Evolutionary conservation across 2,888 invertebrate species (phyloP), one percentile per base, ranked within the genome.

Genomic region (Embidobia sp.): DNA sequence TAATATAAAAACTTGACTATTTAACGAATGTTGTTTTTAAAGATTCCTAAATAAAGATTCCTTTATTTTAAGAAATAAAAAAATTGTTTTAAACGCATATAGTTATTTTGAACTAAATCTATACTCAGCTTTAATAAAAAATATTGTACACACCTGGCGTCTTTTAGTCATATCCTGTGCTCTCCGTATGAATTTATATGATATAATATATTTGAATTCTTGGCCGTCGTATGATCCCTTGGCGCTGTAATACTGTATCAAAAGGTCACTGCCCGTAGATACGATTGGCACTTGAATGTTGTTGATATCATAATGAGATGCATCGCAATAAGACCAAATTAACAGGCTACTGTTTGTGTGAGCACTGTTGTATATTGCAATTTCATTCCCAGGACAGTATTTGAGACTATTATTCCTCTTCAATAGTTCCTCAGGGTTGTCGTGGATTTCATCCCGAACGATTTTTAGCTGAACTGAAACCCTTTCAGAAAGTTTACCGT

Each of bases 271-370:
- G 18, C 85, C 85, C 13, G 74, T 82, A 5, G 86, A 86, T 3
- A 82, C 82, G 11, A 86, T 83, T 27, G 86, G 86, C 27, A 86
- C 84, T 81, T 82, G 80, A 26, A 86, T 86, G 57, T 86, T 86
- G 77, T 86, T 86, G 67, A 86, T 86, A 55, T 86, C 85, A 51
- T 79, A 80, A 46, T 86, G 86, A 19, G 83, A 82, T n/a, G 81
- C 79, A 27, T 86, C 86, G 67, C 86, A 86, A 66, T 84, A 86
- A 3, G 86, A 86, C 86, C 86, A 86, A 70, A 86, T 78, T 18
- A 86, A 66, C 10, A 81, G 78, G 11, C 83, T 85, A 29, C 79
- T 80, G 37, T 84, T 85, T 5, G 82, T 77, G 72, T 85, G 77
- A 3, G 81, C 79, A 8, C 86, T 82, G 53, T 86, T 86, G 76